phyloP scores from a whole-genome alignment of 2,888 invertebrate genomes.

The Halocaridina rubra region DNA sequence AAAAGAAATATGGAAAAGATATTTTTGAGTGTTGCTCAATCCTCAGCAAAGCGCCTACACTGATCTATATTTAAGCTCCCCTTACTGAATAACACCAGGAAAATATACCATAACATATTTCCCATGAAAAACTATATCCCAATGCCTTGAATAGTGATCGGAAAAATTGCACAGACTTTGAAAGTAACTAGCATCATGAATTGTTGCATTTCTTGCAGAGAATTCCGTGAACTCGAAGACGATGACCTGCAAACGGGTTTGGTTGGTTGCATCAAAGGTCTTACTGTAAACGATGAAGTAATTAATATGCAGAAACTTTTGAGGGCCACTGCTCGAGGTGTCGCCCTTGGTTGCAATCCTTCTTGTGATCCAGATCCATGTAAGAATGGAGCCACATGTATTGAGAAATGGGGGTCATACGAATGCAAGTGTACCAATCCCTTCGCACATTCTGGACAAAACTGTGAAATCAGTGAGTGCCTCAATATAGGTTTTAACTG shows the following conservation, averaged over 20 bases:
- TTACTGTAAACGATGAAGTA: conserved; percentile 91
- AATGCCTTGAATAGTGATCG: too few relatives aligned
- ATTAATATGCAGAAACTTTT: conserved; percentile 92
- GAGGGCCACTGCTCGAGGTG: conserved; percentile 90
- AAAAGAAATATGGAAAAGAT: too few relatives aligned
- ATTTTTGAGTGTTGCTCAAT: too few relatives aligned
- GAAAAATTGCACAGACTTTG: background rate
- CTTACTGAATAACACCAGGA: too few relatives aligned
- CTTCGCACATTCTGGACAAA: conserved; percentile 90
- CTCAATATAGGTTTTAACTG: too few relatives aligned
- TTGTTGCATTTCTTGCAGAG: background rate
- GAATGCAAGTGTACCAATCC: conserved; percentile 92
- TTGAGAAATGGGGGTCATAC: conserved; percentile 92
- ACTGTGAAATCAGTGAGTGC: conserved; percentile 89
- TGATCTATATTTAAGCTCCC: too few relatives aligned
- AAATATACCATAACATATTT: too few relatives aligned
- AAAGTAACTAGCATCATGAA: background rate
- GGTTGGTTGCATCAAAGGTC: conserved; percentile 92
- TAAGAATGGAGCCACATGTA: conserved; percentile 87
- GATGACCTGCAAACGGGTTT: conserved; percentile 82
- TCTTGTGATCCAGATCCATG: conserved; percentile 95
- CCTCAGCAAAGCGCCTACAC: too few relatives aligned
- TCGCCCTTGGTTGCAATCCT: conserved; percentile 92
- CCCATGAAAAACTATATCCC: too few relatives aligned
- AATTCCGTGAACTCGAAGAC: background rate